phyloP scores from a whole-genome alignment of 1,140 invertebrate species.

The Zaprionus inermis region DNA sequence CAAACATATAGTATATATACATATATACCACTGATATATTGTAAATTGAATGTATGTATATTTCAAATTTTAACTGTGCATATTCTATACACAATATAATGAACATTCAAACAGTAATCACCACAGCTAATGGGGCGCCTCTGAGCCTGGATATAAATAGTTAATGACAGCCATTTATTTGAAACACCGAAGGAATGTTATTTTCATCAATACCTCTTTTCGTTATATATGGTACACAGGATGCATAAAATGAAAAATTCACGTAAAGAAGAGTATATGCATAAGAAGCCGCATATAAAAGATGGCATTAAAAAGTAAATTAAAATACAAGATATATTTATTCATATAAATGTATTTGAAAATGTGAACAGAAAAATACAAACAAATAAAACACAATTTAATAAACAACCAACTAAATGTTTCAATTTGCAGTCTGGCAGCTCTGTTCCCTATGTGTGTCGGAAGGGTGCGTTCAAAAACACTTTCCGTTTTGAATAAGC shows the following conservation, averaged over 20 bases:
- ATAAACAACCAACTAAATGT: constrained; percentile 59
- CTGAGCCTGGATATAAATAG: constrained; percentile 26
- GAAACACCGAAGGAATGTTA: constrained; percentile 30
- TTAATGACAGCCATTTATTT: constrained; percentile 47
- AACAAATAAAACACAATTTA: constrained; percentile 81
- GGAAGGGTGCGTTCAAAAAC: no score
- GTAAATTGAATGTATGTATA: constrained; percentile 39
- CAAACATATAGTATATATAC: constrained; percentile 21
- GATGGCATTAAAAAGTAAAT: constrained; percentile 66
- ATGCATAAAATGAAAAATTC: constrained; percentile 57
- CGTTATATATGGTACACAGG: constrained; percentile 17
- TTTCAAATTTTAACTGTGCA: constrained; percentile 51
- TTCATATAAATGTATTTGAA: constrained; percentile 82
- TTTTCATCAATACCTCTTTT: constrained; percentile 23
- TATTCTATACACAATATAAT: constrained; percentile 21
- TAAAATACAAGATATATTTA: constrained; percentile 80
- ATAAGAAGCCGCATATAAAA: constrained; percentile 76
- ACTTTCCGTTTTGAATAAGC: background rate
- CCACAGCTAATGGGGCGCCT: background rate
- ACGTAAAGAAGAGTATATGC: constrained; percentile 56
- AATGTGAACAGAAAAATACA: constrained; percentile 79
- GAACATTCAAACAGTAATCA: constrained; percentile 21
- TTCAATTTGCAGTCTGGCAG: constrained; percentile 15
- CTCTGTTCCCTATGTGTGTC: background rate
- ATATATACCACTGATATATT: constrained; percentile 19